phyloP scores from a whole-genome alignment of 2,888 invertebrate species.

The Flexamia atlantica region DNA sequence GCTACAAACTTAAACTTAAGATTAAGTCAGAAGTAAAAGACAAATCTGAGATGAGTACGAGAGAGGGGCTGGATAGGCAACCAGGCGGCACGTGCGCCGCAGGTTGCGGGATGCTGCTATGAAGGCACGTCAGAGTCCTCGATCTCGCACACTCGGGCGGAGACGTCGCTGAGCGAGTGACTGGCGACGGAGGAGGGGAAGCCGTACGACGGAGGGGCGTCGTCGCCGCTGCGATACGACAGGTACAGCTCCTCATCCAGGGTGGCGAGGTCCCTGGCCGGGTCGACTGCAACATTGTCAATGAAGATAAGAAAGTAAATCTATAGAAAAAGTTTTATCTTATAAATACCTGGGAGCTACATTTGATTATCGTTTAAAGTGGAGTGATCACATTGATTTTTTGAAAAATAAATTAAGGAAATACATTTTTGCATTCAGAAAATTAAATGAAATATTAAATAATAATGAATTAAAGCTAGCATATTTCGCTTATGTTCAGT shows the following conservation, averaged over 20 bases:
- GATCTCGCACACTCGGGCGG: constrained; percentile 94
- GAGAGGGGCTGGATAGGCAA: constrained; percentile 41
- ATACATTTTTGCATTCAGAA: too few relatives aligned
- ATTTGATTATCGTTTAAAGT: too few relatives aligned
- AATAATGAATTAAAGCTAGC: too few relatives aligned
- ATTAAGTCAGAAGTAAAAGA: constrained; percentile 40
- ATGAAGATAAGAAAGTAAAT: too few relatives aligned
- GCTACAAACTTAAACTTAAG: constrained; percentile 36
- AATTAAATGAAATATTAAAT: too few relatives aligned
- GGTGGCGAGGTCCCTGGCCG: constrained; percentile 81
- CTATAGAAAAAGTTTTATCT: too few relatives aligned
- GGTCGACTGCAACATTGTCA: constrained; percentile 75
- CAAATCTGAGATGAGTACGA: background rate
- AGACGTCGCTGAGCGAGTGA: constrained; percentile 92
- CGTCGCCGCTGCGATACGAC: constrained; percentile 79
- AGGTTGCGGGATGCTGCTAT: constrained; percentile 67
- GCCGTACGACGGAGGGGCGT: constrained; percentile 77
- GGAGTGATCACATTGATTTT: too few relatives aligned
- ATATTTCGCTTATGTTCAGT: too few relatives aligned
- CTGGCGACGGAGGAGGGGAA: constrained; percentile 82
- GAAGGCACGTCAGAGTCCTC: constrained; percentile 79
- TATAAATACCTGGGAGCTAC: too few relatives aligned
- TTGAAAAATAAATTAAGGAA: too few relatives aligned
- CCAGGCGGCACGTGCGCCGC: constrained; percentile 39
- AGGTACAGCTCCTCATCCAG: constrained; percentile 83